Percentiles rank a stretch among this genome's conserved stretches.
Evolutionary conservation across 2,888 invertebrate genomes (phyloP).

Genomic region (Tromatobia lineatoria): DNA sequence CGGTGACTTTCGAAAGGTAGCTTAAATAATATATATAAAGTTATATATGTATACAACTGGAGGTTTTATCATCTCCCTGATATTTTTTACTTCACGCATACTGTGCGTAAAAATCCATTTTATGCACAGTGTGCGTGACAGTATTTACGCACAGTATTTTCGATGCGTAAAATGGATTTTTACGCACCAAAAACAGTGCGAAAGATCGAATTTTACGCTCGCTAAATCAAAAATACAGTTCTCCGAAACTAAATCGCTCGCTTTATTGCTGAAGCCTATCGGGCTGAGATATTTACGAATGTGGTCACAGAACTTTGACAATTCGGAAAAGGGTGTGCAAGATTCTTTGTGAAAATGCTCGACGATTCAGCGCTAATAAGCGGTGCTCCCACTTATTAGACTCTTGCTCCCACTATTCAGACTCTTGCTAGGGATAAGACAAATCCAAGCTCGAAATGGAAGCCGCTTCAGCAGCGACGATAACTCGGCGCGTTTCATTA

Average conservation of each 20-base stretch:
- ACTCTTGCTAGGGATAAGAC: conserved; percentile 86
- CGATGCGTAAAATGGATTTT: no score
- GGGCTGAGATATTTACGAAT: conserved; percentile 87
- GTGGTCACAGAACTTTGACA: conserved; percentile 91
- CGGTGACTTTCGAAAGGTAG: no score
- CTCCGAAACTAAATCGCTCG: conserved; percentile 76
- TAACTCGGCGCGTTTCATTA: conserved; percentile 86
- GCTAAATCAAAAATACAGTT: conserved; percentile 89
- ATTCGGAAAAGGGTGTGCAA: conserved; percentile 88
- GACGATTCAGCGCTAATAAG: conserved; percentile 89
- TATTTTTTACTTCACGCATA: no score
- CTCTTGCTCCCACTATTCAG: no score
- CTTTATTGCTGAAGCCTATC: conserved; percentile 70
- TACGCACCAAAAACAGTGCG: no score
- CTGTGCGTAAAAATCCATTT: no score
- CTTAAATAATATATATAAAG: no score
- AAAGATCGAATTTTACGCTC: no score
- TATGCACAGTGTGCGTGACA: no score
- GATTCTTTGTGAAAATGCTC: conserved; percentile 85
- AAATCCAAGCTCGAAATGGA: conserved; percentile 84
- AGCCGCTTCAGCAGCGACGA: conserved; percentile 85
- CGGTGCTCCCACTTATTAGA: conserved; percentile 87
- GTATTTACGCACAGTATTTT: no score
- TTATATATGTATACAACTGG: no score
- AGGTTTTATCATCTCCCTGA: no score